Base-by-base conservation (phyloP, 2,888 invertebrate species). In the Seira sanloemensis region DNA sequence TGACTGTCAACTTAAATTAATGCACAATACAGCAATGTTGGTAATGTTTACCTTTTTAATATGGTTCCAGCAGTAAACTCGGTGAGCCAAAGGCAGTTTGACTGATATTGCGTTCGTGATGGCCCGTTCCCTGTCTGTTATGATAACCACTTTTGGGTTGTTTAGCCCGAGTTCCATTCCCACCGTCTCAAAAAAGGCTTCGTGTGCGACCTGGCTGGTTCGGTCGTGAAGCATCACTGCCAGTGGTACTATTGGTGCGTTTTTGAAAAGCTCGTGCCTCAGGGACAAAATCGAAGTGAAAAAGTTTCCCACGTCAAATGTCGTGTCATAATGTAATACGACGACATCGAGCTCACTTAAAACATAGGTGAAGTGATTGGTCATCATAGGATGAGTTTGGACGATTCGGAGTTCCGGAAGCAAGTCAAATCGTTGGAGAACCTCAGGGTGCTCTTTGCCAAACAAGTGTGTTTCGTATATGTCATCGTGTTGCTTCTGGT, bases 51-150 rank as follows among this genome's bases (percentile, higher is more conserved):
- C 62, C 9, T 18, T 9, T 62, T 19, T 5, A n/a, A 62, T 5
- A 62, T 62, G 62, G 18, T 62, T 62, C 62, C 62, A 62, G 62
- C 62, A 62, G 18, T 62, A 62, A 62, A 62, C 18, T 5, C 18
- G 7, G 7, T n/a, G 9, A 4, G 18, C 62, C 5, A 5, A 5
- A 18, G 62, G 18, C 5, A 5, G 18, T 16, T n/a, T 5, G 9
- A n/a, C 9, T 62, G 9, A 5, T 16, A 62, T 62, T 5, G 62
- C 7, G 18, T 62, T 62, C 7, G 62, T 62, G 9, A 62, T 62
- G 62, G 16, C 18, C 18, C 18, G 9, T 18, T 62, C 18, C 9
- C 62, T 12, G 18, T 62, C 62, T 5, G 62, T 62, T 16, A 62
- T 18, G 18, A 62, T 16, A 4, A 62, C 62, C 16, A 5, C 62